A percentile compares a stretch with the other conserved stretches of the same genome.
These are phyloP conservation scores for Zonitis immaculata DNA, from an alignment of 2,888 invertebrate genomes.

Conservation along the genomic window DNA sequence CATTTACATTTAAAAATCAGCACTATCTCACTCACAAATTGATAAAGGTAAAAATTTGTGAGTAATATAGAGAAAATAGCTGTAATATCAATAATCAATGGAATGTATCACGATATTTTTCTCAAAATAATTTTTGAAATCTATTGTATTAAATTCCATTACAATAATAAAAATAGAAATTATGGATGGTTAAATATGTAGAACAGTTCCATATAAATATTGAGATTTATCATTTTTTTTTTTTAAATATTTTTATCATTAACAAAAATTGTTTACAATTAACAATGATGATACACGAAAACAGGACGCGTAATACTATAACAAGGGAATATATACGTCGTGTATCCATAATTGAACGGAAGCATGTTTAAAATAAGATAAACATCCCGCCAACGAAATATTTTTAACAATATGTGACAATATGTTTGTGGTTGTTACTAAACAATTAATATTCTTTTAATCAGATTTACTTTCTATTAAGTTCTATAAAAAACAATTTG, in stretches of 20 bases:
- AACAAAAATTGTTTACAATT: neutral
- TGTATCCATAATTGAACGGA: conserved; percentile 16
- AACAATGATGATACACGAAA: conserved; percentile 8
- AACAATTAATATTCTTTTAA: neutral
- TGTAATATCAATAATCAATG: conserved; percentile 28
- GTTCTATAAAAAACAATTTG: no score
- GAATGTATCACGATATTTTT: conserved; percentile 31
- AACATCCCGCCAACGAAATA: conserved; percentile 12
- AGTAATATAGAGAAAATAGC: conserved; percentile 19
- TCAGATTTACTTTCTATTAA: neutral
- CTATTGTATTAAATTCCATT: conserved; percentile 24
- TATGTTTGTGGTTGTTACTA: neutral
- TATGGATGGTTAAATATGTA: neutral
- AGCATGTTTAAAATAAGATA: conserved; percentile 13
- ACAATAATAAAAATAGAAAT: conserved; percentile 10
- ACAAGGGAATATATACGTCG: conserved; percentile 13
- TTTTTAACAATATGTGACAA: neutral
- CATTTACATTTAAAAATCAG: conserved; percentile 5
- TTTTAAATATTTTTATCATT: neutral
- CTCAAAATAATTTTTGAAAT: conserved; percentile 14
- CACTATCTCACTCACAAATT: conserved; percentile 22
- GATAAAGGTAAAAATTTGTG: conserved; percentile 19
- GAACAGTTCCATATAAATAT: neutral
- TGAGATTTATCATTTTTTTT: neutral
- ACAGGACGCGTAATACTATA: conserved; percentile 11